A percentile compares a stretch with the other conserved stretches of the same genome.
These are phyloP conservation scores for Anisognathus igniventris DNA, from an alignment of 2,797 vertebrate genomes.

Conservation along the genomic window DNA sequence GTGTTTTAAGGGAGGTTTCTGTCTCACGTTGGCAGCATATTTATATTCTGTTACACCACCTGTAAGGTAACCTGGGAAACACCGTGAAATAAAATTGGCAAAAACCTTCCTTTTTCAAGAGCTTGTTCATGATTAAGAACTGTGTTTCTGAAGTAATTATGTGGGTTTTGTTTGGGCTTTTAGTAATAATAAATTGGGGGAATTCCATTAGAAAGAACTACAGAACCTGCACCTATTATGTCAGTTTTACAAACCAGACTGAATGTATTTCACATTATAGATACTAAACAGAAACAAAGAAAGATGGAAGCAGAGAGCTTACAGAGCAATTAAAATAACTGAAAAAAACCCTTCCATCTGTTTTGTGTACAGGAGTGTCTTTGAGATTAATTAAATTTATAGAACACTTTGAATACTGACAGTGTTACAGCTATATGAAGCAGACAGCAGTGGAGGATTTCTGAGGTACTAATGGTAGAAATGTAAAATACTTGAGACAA, in stretches of 20 bases:
- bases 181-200: not conserved
- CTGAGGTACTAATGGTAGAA: not conserved
- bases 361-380: not conserved
- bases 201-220: not conserved
- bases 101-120: not conserved
- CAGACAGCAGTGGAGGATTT: not conserved
- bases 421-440: not conserved
- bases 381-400: not conserved
- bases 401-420: not conserved
- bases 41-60: not conserved
- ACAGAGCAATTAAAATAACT: not conserved
- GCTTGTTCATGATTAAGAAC: not conserved
- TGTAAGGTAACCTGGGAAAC: not conserved
- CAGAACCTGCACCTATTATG: not conserved
- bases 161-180: not conserved
- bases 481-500: not conserved
- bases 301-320: not conserved
- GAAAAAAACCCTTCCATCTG: not conserved
- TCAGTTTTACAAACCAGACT: not conserved
- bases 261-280: not conserved
- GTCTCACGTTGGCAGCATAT: not conserved
- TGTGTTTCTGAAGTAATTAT: not conserved
- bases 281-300: not conserved
- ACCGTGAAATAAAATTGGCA: not conserved
- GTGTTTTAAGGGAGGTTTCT: not conserved